Conservation (phyloP, 1,140 invertebrate genomes). For the Onthophagus taurus region DNA sequence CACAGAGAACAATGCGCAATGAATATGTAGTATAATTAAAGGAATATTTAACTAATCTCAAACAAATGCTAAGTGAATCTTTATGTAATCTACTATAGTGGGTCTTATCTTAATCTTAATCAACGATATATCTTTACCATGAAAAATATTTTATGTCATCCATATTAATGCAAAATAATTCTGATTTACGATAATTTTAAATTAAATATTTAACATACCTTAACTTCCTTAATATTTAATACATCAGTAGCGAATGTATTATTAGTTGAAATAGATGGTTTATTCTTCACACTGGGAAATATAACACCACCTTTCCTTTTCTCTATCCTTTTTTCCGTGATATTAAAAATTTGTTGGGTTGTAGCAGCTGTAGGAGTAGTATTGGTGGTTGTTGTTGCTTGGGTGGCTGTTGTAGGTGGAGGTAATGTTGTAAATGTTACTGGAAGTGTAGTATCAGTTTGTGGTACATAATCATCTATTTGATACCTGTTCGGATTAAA, state of each 20-base stretch:
- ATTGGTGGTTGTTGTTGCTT: conserved; percentile 29
- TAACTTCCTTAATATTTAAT: conserved; percentile 66
- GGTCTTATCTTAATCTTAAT: too few relatives aligned
- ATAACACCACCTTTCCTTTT: conserved; percentile 69
- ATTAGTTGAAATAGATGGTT: conserved; percentile 71
- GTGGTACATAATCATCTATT: conserved; percentile 13
- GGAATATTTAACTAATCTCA: too few relatives aligned
- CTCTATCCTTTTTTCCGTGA: conserved; percentile 37
- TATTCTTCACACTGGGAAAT: conserved; percentile 84
- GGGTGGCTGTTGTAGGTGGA: conserved; percentile 31
- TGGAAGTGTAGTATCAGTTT: conserved; percentile 29
- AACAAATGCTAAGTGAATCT: too few relatives aligned
- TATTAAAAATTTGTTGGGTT: conserved; percentile 28
- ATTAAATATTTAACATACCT: conserved; percentile 49
- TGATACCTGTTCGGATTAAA: conserved; percentile 49
- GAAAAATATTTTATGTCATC: too few relatives aligned
- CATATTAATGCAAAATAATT: too few relatives aligned
- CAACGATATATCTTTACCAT: too few relatives aligned
- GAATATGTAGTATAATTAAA: too few relatives aligned
- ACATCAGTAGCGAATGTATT: conserved; percentile 69
- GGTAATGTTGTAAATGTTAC: conserved; percentile 34
- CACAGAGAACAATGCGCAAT: too few relatives aligned
- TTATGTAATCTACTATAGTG: too few relatives aligned
- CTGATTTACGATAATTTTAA: too few relatives aligned
- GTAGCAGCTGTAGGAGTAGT: conserved; percentile 26